Percentiles rank a stretch among this genome's conserved stretches.
Evolutionary conservation across 2,797 vertebrate genomes (phyloP).

Genomic region (Peromyscus aztecus): DNA sequence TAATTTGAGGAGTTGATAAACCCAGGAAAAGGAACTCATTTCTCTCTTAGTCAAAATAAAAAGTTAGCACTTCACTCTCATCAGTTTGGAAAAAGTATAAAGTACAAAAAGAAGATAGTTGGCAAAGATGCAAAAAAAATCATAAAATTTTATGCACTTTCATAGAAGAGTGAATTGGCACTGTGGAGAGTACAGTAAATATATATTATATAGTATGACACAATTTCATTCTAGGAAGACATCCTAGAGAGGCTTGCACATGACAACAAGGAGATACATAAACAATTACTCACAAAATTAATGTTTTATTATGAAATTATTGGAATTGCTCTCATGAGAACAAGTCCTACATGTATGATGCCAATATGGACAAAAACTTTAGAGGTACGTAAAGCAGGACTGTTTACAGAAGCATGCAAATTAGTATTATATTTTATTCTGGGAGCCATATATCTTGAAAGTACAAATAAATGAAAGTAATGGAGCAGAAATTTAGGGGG

Average conservation of each 20-base stretch:
- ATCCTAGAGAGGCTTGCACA: background rate
- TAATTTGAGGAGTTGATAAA: conserved; percentile 5
- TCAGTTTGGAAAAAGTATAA: background rate
- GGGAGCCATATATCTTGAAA: background rate
- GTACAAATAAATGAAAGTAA: background rate
- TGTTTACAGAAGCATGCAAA: background rate
- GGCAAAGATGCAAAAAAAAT: background rate
- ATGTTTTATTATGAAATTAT: background rate
- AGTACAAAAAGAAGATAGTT: background rate
- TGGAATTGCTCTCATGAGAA: background rate
- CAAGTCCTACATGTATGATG: background rate
- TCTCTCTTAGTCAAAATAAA: background rate
- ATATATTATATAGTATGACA: background rate
- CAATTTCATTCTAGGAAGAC: background rate
- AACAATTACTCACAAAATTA: background rate
- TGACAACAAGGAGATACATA: background rate
- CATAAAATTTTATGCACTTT: background rate
- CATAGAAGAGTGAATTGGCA: background rate
- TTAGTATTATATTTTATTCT: background rate
- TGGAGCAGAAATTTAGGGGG: background rate
- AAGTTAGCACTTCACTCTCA: background rate
- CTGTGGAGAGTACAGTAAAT: background rate
- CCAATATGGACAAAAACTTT: background rate
- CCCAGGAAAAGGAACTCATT: background rate
- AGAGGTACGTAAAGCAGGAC: background rate